These are phyloP conservation scores for Styela plicata DNA, from an alignment of 23 tunicate species.

Conservation along the genomic window DNA sequence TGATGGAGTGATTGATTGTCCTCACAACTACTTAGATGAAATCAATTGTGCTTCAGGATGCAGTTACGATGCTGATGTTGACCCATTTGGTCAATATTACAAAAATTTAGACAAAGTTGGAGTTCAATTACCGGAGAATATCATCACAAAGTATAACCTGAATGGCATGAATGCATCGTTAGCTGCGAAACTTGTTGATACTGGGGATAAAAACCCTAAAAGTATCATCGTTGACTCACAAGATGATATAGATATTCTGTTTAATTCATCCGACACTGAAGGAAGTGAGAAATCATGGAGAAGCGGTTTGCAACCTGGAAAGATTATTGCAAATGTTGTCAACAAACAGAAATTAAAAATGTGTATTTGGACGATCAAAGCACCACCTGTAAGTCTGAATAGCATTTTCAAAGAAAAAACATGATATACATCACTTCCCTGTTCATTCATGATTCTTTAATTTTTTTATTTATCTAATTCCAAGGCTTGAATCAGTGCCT, in stretches of 20 bases:
- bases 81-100: slow-evolving; percentile 57
- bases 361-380: slow-evolving; percentile 66
- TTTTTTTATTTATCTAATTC: no score
- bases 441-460: no score
- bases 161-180: not conserved
- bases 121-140: slow-evolving; percentile 27
- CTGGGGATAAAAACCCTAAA: slow-evolving; percentile 13
- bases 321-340: slow-evolving; percentile 49
- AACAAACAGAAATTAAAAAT: slow-evolving; percentile 6
- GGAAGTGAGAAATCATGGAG: slow-evolving; percentile 33
- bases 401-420: no score
- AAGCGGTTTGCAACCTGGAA: slow-evolving; percentile 4
- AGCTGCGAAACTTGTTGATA: not conserved
- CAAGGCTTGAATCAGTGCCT: no score
- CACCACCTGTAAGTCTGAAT: slow-evolving; percentile 47
- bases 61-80: slow-evolving; percentile 46
- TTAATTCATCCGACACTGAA: not conserved
- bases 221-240: slow-evolving; percentile 16
- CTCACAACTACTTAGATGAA: slow-evolving; percentile 61
- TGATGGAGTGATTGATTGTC: slow-evolving; percentile 80
- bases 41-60: slow-evolving; percentile 67
- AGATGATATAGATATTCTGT: slow-evolving; percentile 6
- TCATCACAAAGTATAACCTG: not conserved
- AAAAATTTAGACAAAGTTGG: slow-evolving; percentile 8
- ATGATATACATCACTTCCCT: no score